Base-by-base conservation (phyloP, 2,888 invertebrate genomes). In the Clitarchus hookeri region DNA sequence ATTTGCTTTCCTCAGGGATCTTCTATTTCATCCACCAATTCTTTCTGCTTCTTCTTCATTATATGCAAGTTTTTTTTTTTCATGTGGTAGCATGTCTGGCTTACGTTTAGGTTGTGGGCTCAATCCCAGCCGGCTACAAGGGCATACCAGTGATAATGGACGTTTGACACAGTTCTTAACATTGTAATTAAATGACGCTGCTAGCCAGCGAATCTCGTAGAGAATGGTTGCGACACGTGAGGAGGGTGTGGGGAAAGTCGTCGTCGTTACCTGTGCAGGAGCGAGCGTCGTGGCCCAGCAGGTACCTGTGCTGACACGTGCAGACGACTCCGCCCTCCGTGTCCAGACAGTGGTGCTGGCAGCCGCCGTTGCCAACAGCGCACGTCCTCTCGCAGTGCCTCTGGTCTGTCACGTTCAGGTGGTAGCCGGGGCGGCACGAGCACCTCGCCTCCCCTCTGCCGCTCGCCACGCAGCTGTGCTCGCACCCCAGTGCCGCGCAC, bases 321-420 rank as follows among this genome's bases (percentile, higher is more conserved):
- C 91, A 91, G n/a, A 88, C 85, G 11, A 91, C 90, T 11, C 90
- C 91, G 8, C 88, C 87, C 16, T 88, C 85, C 12, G 89, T 89
- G 85, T 91, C 89, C 19, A 89, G 89, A 87, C 91, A 91, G 48
- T 89, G 89, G 87, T 91, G 91, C 85, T 91, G 91, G 87, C 91
- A 91, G 0, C 91, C 91, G 0, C 91, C 91, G 88, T 91, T 91
- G 3, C 91, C 91, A 12, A 90, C 88, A 9, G 88, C 86, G 89
- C 91, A 91, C 25, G 86, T 85, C 36, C 85, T 79, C 78, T 84
- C 44, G 48, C 87, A 87, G 6, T 78, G 77, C 84, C 82, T 86
- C 44, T 27, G 44, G 80, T 86, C 85, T 26, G 84, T 86, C 12
- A 48, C 4, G 65, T 87, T 86, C 27, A 86, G 85, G 23, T 65